Evolutionary conservation across 64 coral and sea anemone genomes (phyloP).

Genomic region (Orbicella faveolata): DNA sequence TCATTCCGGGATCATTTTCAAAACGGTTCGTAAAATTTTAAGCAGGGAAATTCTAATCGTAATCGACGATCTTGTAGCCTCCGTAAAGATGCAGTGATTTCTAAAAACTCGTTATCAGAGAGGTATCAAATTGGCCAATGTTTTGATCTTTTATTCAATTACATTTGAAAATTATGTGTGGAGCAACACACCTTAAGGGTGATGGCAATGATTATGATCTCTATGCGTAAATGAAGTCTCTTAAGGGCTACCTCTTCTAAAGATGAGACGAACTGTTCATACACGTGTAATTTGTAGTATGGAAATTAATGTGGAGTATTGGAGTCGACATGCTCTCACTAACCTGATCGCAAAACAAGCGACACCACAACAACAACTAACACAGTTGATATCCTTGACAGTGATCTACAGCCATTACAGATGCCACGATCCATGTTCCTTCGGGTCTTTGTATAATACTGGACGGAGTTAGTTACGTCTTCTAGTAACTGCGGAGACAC

Average conservation of each 20-base stretch:
- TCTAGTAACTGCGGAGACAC: neutral
- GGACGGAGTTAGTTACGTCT: neutral
- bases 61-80: too few relatives aligned
- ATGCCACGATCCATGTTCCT: neutral
- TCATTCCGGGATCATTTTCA: too few relatives aligned
- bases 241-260: neutral
- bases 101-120: neutral
- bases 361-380: neutral
- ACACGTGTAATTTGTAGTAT: neutral
- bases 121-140: neutral
- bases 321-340: neutral
- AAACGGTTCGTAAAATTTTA: too few relatives aligned
- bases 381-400: neutral
- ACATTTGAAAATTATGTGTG: neutral
- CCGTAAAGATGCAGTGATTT: too few relatives aligned
- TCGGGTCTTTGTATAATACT: neutral
- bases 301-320: neutral
- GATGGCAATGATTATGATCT: neutral
- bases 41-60: too few relatives aligned
- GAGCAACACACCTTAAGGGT: neutral
- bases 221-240: neutral
- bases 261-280: neutral
- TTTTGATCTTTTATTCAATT: neutral
- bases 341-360: neutral
- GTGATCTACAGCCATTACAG: conserved; percentile 1